Percentiles rank a stretch among this genome's conserved stretches.
These are phyloP conservation scores for Xestia c-nigrum DNA, from an alignment of 2,888 invertebrate genomes.

Conservation along the genomic window DNA sequence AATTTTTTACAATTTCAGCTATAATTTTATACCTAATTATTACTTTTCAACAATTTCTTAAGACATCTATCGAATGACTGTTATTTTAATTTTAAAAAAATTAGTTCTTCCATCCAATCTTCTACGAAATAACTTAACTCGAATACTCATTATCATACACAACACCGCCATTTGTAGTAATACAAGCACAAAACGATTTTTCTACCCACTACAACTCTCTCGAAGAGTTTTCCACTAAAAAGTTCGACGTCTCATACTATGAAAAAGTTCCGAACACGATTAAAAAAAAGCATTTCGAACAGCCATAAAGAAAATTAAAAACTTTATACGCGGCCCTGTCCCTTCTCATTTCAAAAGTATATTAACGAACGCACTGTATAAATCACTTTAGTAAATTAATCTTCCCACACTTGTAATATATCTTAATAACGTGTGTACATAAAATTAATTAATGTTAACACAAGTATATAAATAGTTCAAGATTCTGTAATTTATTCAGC, in stretches of 20 bases:
- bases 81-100: neutral
- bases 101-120: neutral
- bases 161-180: neutral
- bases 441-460: constrained; percentile 59
- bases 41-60: neutral
- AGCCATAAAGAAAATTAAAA: constrained; percentile 33
- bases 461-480: constrained; percentile 37
- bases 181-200: constrained; percentile 2
- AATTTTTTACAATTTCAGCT: neutral
- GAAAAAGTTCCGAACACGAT: constrained; percentile 25
- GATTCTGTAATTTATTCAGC: constrained; percentile 24
- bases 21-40: neutral
- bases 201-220: neutral
- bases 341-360: constrained; percentile 45
- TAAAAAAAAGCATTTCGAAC: constrained; percentile 5
- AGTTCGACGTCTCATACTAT: neutral
- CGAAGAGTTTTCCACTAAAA: constrained; percentile 7
- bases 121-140: neutral
- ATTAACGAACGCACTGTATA: constrained; percentile 32
- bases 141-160: neutral
- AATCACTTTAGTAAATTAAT: constrained; percentile 55
- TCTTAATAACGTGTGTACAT: constrained; percentile 62
- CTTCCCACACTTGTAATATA: constrained; percentile 46
- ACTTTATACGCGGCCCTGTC: neutral
- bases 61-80: neutral